These are phyloP conservation scores for Eupsittula cactorum DNA, from an alignment of 2,113 vertebrate genomes.

Conservation along the genomic window DNA sequence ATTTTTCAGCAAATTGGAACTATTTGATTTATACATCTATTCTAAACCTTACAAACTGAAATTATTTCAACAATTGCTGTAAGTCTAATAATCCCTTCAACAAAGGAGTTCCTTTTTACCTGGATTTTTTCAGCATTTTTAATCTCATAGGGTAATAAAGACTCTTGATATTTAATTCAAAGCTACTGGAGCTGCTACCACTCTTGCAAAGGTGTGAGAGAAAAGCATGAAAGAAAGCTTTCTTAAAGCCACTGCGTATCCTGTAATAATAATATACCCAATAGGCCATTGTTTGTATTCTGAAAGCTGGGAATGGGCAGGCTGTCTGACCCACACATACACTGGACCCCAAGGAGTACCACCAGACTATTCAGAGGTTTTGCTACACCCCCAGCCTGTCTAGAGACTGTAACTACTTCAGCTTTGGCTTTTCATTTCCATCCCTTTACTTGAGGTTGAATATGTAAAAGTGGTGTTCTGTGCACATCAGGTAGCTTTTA, in stretches of 20 bases:
- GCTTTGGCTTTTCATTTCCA: background rate
- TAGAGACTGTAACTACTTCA: background rate
- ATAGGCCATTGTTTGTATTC: background rate
- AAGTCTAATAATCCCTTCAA: background rate
- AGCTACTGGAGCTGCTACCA: background rate
- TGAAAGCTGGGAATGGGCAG: background rate
- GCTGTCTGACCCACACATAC: background rate
- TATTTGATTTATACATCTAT: background rate
- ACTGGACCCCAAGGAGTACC: fast-evolving
- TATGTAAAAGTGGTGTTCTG: background rate
- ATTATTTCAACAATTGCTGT: background rate
- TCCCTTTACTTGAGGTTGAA: background rate
- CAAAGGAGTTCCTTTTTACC: background rate
- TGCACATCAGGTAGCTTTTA: background rate
- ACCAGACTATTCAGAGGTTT: background rate
- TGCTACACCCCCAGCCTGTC: background rate
- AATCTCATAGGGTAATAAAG: background rate
- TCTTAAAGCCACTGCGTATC: background rate
- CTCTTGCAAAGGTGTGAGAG: background rate
- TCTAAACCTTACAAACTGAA: background rate
- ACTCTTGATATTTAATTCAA: background rate
- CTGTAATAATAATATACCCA: background rate
- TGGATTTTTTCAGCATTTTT: background rate
- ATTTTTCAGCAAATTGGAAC: background rate
- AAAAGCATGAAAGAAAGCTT: background rate